Percentiles rank a stretch among this genome's conserved stretches.
phyloP scores from a whole-genome alignment of 2,113 vertebrate species.

The Eidolon helvum region DNA sequence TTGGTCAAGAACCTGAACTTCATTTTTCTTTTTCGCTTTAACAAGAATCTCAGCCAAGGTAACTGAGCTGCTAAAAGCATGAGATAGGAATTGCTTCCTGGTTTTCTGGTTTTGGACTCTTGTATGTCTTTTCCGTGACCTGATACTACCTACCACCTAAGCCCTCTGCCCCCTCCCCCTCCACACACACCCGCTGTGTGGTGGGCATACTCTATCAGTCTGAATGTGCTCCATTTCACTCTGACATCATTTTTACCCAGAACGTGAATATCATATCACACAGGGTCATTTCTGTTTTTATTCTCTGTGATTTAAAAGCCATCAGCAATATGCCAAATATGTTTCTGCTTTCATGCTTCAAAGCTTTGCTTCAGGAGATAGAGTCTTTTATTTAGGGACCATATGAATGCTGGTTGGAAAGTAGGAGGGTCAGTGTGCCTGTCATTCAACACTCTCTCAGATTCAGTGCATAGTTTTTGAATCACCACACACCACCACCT shows the following conservation, averaged over 20 bases:
- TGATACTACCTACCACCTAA: not conserved
- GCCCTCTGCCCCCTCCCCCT: too few species aligned
- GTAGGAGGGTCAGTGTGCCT: not conserved
- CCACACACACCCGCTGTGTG: accelerated
- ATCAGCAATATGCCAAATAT: not conserved
- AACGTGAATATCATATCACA: constrained; percentile 23
- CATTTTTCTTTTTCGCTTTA: not conserved
- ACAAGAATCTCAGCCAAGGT: not conserved
- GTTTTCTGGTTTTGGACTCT: not conserved
- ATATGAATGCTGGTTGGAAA: not conserved
- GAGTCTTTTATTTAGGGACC: not conserved
- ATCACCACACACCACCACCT: not conserved
- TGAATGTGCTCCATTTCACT: not conserved
- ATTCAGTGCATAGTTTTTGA: not conserved
- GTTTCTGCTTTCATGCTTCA: constrained; percentile 17
- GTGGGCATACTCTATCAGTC: not conserved
- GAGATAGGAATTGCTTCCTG: not conserved
- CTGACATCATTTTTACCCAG: not conserved
- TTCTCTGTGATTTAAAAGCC: constrained; percentile 44
- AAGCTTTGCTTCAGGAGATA: not conserved
- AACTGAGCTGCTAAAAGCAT: not conserved
- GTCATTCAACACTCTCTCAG: not conserved
- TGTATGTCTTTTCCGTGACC: not conserved
- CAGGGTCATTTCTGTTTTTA: constrained; percentile 14
- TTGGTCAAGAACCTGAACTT: not conserved